These are phyloP conservation scores for Anastrepha obliqua DNA, from an alignment of 1,140 invertebrate genomes.

Conservation along the genomic window DNA sequence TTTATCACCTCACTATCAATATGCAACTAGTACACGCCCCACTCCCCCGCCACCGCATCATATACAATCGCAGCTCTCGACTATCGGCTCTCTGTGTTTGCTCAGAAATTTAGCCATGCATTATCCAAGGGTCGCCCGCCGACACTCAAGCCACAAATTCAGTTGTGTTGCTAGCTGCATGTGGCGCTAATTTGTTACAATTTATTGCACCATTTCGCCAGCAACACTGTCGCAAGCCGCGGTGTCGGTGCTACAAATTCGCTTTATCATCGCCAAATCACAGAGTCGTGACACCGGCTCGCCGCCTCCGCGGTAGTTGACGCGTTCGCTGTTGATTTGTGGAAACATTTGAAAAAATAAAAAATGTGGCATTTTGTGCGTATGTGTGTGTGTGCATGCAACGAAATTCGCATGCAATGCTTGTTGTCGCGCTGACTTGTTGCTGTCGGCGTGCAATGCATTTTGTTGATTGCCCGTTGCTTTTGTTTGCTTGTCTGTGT, in stretches of 20 bases:
- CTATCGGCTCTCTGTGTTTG: background rate
- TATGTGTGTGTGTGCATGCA: background rate
- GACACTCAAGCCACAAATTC: background rate
- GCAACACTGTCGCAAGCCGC: background rate
- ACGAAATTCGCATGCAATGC: background rate
- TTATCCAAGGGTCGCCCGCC: background rate
- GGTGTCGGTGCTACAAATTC: constrained; percentile 2
- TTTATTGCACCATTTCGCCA: constrained; percentile 62
- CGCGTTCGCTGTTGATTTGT: background rate
- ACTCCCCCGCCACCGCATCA: background rate
- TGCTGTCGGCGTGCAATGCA: background rate
- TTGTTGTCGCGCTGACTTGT: background rate
- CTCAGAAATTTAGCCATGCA: background rate
- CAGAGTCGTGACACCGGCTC: constrained; percentile 25
- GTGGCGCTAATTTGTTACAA: constrained; percentile 73
- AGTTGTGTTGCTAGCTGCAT: constrained; percentile 58
- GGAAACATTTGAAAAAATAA: constrained; percentile 10
- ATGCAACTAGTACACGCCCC: background rate
- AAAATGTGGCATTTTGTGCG: background rate
- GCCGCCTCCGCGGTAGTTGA: background rate
- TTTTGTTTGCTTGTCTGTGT: background rate
- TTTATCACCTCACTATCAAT: constrained; percentile 6
- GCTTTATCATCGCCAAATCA: constrained; percentile 29
- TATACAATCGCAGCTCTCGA: background rate
- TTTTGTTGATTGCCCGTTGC: background rate